Evolutionary conservation across 30 jellyfish, hydroid and myxozoan species (phyloP), one percentile per base, ranked within the genome.

Genomic region (Hydractinia echinata): DNA sequence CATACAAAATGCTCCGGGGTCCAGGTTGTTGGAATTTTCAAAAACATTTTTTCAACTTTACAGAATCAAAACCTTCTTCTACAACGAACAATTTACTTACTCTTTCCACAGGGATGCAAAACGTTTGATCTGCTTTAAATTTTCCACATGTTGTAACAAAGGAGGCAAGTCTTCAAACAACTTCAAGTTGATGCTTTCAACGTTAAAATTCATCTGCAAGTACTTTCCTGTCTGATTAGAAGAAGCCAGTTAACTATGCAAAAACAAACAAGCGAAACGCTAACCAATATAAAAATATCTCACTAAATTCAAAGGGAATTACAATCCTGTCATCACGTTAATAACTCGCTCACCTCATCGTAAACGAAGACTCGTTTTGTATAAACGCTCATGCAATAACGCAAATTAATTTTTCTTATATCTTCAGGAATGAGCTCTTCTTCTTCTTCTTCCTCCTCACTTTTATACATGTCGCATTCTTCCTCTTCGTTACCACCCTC

Each of bases 101-200:
- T 77, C 55, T 56, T 52, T 73, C 95, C 95, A 87, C 56, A 74
- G 85, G 60, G 83, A 74, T 7, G 80, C 4, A 39, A 87, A 70
- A 16, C 21, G 62, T 60, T 72, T 70, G 76, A 87, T 72, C 56
- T 87, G 95, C 72, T 73, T 82, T 64, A 87, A 55, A 55, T 87
- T 82, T 81, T 72, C 14, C 55, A 79, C 79, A 76, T 81, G 86
- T 21, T 61, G 68, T 5, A 87, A 76, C 10, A 80, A 66, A 55
- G 55, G 80, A 9, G 89, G 95, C 62, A 87, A 76, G 18, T 87
- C 87, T 4, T 87, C 95, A 4, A 44, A 16, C 16, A 39, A 20
- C 5, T 69, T 55, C 73, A 76, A 11, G 9, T 85, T 86, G 19
- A 87, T 20, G 11, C 81, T 84, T 15, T 87, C 90, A 49, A 81